A percentile compares a stretch with the other conserved stretches of the same genome.
Evolutionary conservation across 2,113 vertebrate species (phyloP).

Genomic region (Rhagologus leucostigma): DNA sequence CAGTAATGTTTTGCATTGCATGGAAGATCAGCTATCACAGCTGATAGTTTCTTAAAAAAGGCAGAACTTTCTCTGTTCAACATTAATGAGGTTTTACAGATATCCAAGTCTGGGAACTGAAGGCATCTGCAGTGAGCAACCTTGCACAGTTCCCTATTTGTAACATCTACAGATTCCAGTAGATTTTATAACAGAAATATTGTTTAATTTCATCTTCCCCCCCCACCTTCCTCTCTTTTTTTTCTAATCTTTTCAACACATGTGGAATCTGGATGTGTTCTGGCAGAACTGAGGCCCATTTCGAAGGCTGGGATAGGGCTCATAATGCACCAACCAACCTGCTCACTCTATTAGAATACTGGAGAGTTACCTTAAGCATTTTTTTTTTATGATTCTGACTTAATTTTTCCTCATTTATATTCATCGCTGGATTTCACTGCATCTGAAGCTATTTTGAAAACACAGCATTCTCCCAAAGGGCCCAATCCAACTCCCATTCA

Average conservation of each 20-base stretch:
- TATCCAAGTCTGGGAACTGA: not conserved
- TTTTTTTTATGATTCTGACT: not conserved
- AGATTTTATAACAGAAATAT: not conserved
- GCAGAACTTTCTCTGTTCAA: not conserved
- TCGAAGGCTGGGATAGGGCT: not conserved
- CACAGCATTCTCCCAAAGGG: slow-evolving; percentile 35
- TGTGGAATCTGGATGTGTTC: not conserved
- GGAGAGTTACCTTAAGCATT: not conserved
- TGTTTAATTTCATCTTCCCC: not conserved
- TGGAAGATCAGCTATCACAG: not conserved
- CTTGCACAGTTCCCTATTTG: not conserved
- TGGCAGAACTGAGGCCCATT: not conserved
- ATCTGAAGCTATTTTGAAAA: slow-evolving; percentile 50
- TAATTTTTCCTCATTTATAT: slow-evolving; percentile 60
- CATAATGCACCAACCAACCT: not conserved
- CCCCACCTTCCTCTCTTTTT: rapidly evolving
- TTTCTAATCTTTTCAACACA: not conserved
- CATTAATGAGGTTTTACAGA: not conserved
- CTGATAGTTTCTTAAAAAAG: not conserved
- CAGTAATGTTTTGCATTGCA: not conserved
- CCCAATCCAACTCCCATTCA: slow-evolving; percentile 54
- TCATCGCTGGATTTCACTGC: slow-evolving; percentile 12
- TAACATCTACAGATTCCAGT: not conserved
- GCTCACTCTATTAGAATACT: not conserved
- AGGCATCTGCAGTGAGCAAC: not conserved